Evolutionary conservation across 2,888 invertebrate species (phyloP).

Genomic region (Cerastis rubricosa): DNA sequence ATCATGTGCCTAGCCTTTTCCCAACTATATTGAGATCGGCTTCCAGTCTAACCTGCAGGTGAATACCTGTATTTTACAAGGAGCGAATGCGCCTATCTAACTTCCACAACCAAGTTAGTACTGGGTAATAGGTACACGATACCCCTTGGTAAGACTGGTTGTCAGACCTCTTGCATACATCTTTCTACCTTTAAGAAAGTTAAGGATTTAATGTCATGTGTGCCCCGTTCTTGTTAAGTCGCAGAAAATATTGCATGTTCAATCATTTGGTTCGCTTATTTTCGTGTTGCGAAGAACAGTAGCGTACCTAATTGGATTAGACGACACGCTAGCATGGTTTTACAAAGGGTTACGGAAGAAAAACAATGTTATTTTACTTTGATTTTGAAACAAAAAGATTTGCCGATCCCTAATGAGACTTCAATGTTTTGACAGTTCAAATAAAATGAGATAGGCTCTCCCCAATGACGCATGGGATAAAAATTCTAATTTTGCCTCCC

Average conservation of each 20-base stretch:
- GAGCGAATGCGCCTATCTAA: neutral
- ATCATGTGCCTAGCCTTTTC: neutral
- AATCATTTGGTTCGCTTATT: slow-evolving; percentile 47
- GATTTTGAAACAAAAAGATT: neutral
- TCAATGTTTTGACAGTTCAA: slow-evolving; percentile 5
- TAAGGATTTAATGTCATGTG: neutral
- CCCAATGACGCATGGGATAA: neutral
- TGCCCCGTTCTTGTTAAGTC: slow-evolving; percentile 22
- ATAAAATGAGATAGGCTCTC: neutral
- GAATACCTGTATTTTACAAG: neutral
- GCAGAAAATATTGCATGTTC: slow-evolving; percentile 42
- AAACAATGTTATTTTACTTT: slow-evolving; percentile 7
- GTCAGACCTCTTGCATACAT: neutral
- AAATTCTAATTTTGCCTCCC: slow-evolving; percentile 15
- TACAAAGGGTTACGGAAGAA: slow-evolving; percentile 36
- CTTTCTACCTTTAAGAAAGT: neutral
- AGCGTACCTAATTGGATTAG: slow-evolving; percentile 51
- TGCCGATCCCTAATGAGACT: neutral
- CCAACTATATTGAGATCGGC: neutral
- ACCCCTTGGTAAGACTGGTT: neutral
- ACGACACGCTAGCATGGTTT: slow-evolving; percentile 33
- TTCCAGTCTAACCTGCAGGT: neutral
- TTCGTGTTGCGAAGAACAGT: slow-evolving; percentile 25
- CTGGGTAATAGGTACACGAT: neutral
- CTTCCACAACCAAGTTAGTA: neutral